phyloP scores from a whole-genome alignment of 2,113 vertebrate genomes.

The Myrmophylax atrothorax region DNA sequence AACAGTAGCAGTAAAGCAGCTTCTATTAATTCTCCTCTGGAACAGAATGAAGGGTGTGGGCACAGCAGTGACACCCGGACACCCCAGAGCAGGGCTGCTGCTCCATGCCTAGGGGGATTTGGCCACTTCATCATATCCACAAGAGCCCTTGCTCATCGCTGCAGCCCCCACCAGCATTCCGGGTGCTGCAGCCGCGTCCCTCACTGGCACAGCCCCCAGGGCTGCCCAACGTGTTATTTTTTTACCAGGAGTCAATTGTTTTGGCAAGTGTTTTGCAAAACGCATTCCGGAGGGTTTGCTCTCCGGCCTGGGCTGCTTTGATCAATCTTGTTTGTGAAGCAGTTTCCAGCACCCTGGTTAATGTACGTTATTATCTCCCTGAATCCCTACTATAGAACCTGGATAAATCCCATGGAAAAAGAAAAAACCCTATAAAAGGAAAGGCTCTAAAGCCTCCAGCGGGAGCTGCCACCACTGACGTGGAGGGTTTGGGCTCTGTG shows the following conservation, averaged over 20 bases:
- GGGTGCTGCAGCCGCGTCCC: not conserved
- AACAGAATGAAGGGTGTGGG: not conserved
- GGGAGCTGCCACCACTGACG: not conserved
- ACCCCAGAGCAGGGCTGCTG: not conserved
- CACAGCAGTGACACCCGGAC: not conserved
- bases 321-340: conserved; percentile 35
- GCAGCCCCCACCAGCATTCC: not conserved
- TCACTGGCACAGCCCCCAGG: fast-evolving
- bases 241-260: not conserved
- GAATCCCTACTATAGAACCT: conserved; percentile 46
- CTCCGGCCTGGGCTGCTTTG: conserved; percentile 23
- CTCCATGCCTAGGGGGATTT: not conserved
- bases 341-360: conserved; percentile 9
- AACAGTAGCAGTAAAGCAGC: not conserved
- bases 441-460: not conserved
- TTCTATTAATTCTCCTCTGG: not conserved
- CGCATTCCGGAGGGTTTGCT: not conserved
- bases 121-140: not conserved
- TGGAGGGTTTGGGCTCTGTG: not conserved
- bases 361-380: conserved; percentile 32
- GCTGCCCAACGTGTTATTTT: not conserved
- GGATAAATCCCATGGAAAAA: not conserved
- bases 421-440: conserved; percentile 22
- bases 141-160: not conserved
- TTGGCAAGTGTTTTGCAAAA: conserved; percentile 19